Conservation (phyloP, 2,888 invertebrate species). For the Drosophila histrio region DNA sequence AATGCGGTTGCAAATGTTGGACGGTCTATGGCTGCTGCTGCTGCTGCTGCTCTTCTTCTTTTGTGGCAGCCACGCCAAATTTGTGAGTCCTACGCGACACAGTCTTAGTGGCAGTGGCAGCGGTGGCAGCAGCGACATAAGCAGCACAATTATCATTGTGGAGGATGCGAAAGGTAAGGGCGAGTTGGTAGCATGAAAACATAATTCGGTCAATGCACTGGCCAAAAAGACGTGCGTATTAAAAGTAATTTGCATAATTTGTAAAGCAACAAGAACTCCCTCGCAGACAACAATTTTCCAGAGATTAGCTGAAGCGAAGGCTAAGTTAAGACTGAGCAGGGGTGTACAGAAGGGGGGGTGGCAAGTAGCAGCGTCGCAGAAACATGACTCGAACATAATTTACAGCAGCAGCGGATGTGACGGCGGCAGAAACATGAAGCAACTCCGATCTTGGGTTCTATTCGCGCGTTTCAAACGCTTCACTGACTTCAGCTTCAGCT, state of each 20-base stretch:
- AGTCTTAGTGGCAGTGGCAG: constrained; percentile 51
- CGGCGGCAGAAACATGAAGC: constrained; percentile 50
- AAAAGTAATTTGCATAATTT: constrained; percentile 77
- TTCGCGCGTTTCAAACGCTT: constrained; percentile 62
- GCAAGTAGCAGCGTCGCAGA: constrained; percentile 25
- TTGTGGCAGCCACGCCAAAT: constrained; percentile 51
- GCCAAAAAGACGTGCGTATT: constrained; percentile 56
- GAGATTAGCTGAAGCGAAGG: constrained; percentile 49
- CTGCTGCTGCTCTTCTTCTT: constrained; percentile 27
- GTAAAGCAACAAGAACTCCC: constrained; percentile 1
- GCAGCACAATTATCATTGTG: constrained; percentile 84
- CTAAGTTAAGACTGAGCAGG: constrained; percentile 4
- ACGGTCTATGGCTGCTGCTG: constrained; percentile 18
- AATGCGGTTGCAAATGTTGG: constrained; percentile 41
- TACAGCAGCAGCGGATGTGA: constrained; percentile 72
- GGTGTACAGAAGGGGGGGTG: background rate
- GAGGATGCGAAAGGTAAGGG: constrained; percentile 84
- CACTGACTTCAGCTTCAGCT: constrained; percentile 52
- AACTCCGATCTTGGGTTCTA: constrained; percentile 74
- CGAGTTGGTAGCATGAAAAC: background rate
- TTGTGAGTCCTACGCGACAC: constrained; percentile 69
- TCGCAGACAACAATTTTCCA: constrained; percentile 32
- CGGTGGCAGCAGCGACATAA: constrained; percentile 58
- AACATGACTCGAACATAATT: constrained; percentile 80
- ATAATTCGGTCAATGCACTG: constrained; percentile 69